Evolutionary conservation across 30 jellyfish, hydroid and myxozoan genomes (phyloP).

Genomic region (Calvadosia cruxmelitensis): DNA sequence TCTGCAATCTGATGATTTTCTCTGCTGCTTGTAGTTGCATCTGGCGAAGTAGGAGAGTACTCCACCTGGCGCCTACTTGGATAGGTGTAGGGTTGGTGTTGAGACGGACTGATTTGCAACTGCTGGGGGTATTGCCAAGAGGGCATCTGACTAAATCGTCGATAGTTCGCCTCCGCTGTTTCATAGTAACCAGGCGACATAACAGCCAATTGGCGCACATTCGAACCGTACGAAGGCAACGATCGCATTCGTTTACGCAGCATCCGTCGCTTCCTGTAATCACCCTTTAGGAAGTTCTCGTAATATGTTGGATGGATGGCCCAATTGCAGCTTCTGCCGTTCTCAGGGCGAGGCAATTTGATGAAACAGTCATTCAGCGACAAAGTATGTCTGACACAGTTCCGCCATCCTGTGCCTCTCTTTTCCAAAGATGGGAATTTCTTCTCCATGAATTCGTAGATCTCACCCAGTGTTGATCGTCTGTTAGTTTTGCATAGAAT

Average conservation of each 20-base stretch:
- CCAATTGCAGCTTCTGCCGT: slow-evolving; percentile 84
- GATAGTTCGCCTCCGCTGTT: neutral
- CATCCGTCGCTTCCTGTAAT: slow-evolving; percentile 29
- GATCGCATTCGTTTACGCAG: slow-evolving; percentile 17
- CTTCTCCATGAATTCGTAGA: slow-evolving; percentile 64
- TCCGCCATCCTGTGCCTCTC: slow-evolving; percentile 76
- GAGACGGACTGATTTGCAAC: no score
- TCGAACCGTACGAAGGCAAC: neutral
- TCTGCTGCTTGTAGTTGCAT: neutral
- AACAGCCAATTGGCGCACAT: neutral
- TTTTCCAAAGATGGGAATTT: slow-evolving; percentile 39
- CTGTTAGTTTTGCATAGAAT: slow-evolving; percentile 43
- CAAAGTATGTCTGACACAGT: slow-evolving; percentile 72
- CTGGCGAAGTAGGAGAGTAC: neutral
- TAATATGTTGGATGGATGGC: slow-evolving; percentile 86
- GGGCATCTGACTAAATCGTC: no score
- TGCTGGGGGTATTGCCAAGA: neutral
- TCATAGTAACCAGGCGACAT: neutral
- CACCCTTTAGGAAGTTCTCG: slow-evolving; percentile 47
- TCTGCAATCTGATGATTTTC: neutral
- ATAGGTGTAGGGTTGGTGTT: neutral
- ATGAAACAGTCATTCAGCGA: slow-evolving; percentile 73
- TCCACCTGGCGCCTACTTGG: neutral
- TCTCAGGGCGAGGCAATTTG: slow-evolving; percentile 75
- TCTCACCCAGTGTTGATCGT: slow-evolving; percentile 49